Percentiles rank a stretch among this genome's conserved stretches.
phyloP scores from a whole-genome alignment of 2,797 vertebrate species.

The Manis pentadactyla region DNA sequence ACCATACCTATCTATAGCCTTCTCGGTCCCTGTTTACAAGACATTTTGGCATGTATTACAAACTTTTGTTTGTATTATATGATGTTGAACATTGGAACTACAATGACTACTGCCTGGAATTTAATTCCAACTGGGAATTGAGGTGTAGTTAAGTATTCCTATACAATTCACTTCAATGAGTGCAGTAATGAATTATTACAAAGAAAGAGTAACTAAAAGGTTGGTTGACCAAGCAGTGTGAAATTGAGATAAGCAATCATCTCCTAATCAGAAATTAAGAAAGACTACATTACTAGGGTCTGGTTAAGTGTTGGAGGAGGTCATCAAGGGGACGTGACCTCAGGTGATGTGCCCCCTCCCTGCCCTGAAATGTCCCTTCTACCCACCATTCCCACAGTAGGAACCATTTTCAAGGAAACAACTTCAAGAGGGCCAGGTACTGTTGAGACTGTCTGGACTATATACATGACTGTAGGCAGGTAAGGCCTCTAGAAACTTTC shows the following conservation, averaged over 20 bases:
- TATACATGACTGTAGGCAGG: neutral
- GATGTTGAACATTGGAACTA: neutral
- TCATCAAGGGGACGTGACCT: neutral
- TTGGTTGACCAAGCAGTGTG: neutral
- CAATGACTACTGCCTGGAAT: neutral
- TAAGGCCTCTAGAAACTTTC: neutral
- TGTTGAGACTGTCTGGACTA: neutral
- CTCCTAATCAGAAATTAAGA: neutral
- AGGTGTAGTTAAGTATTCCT: neutral
- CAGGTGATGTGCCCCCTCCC: too few relatives aligned
- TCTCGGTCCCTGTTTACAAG: neutral
- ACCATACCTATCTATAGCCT: neutral
- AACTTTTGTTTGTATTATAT: neutral
- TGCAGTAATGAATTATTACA: neutral
- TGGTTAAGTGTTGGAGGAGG: neutral
- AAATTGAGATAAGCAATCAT: neutral
- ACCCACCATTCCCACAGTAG: neutral
- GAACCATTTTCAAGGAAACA: neutral
- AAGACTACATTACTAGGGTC: neutral
- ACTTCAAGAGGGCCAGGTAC: neutral
- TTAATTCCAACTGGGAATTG: neutral
- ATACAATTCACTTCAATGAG: conserved; percentile 48
- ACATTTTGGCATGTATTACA: neutral
- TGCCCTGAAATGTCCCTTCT: neutral
- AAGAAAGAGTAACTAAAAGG: conserved; percentile 26